Conservation (phyloP, 2,888 invertebrate species). For the Glaucopsyche alexis region DNA sequence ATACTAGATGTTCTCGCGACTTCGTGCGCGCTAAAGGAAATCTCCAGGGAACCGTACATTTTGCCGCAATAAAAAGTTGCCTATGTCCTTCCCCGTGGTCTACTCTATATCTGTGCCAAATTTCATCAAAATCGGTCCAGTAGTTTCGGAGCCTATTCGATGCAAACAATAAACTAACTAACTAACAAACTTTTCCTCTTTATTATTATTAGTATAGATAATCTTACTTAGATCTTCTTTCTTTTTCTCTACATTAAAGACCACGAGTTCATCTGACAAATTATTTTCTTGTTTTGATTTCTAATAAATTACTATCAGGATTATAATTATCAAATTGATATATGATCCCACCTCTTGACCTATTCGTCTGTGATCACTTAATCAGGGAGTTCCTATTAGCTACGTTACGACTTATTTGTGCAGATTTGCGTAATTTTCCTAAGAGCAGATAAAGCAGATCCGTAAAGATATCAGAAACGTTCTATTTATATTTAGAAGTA, state of each 20-base stretch:
- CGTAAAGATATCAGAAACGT: slow-evolving; percentile 27
- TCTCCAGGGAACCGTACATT: too few species aligned
- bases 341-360: neutral
- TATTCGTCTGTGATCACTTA: neutral
- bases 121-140: too few species aligned
- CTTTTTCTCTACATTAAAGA: neutral
- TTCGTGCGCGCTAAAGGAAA: too few species aligned
- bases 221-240: too few species aligned
- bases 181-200: too few species aligned
- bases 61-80: too few species aligned
- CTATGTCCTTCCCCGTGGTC: too few species aligned
- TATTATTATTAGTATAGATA: too few species aligned
- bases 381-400: neutral
- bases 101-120: too few species aligned
- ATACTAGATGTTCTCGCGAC: too few species aligned
- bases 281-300: neutral
- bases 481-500: slow-evolving; percentile 27
- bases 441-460: neutral
- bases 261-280: neutral
- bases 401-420: neutral
- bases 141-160: too few species aligned
- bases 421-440: slow-evolving; percentile 1
- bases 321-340: neutral
- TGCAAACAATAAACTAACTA: too few species aligned
- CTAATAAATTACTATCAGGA: neutral